These are phyloP conservation scores for Chaetops frenatus DNA, from an alignment of 2,113 vertebrate genomes.

Conservation along the genomic window DNA sequence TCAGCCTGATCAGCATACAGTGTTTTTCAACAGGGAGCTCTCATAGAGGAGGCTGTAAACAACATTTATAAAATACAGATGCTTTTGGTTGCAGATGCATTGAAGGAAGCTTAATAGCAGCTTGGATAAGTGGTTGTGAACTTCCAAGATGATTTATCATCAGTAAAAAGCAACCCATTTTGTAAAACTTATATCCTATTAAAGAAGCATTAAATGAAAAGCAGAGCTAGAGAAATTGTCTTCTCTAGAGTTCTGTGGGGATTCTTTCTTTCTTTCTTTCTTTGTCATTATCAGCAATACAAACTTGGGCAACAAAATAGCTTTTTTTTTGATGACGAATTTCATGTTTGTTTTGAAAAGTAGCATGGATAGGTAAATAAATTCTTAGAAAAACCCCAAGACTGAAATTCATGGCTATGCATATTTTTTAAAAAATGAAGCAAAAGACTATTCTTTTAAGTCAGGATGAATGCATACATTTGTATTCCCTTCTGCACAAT, in stretches of 20 bases:
- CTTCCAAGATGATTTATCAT: background rate
- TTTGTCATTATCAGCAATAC: background rate
- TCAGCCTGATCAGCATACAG: background rate
- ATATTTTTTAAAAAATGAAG: background rate
- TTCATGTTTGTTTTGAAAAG: conserved; percentile 9
- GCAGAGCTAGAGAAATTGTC: background rate
- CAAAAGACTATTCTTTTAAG: conserved; percentile 14
- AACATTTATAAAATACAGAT: background rate
- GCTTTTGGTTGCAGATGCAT: background rate
- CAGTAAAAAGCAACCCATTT: background rate
- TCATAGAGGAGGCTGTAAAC: background rate
- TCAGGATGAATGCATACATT: conserved; percentile 27
- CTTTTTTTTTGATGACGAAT: background rate
- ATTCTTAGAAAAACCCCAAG: background rate
- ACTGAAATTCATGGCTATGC: background rate
- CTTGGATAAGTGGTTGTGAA: background rate
- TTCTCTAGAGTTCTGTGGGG: background rate
- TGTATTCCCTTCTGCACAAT: conserved; percentile 48
- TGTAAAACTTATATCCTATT: background rate
- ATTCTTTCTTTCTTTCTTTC: background rate
- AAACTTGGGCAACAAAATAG: background rate
- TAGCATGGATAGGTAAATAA: background rate
- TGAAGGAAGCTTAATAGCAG: background rate
- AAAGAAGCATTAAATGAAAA: conserved; percentile 6
- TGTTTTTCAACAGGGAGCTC: background rate